Evolutionary conservation across 2,113 vertebrate genomes (phyloP).

Genomic region (Trematocara stigmaticum): DNA sequence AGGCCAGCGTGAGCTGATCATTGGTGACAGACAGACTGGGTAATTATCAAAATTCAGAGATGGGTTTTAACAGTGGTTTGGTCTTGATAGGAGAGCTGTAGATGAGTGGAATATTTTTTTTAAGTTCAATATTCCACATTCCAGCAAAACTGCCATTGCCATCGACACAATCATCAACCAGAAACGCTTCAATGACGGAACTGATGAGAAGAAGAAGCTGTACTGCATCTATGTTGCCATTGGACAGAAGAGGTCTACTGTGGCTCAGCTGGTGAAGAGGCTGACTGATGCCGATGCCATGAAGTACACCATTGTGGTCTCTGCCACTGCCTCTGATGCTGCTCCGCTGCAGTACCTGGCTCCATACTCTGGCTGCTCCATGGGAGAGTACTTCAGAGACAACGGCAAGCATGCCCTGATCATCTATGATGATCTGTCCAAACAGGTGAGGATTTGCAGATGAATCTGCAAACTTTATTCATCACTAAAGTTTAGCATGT

Average conservation of each 20-base stretch:
- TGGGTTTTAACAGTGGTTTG: not conserved
- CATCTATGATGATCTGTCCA: conserved; percentile 98
- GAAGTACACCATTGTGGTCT: conserved; percentile 99
- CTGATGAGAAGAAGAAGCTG: conserved; percentile 97
- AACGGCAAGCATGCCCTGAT: conserved; percentile 95
- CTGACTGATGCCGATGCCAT: conserved; percentile 94
- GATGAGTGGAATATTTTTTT: not conserved
- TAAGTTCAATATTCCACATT: not conserved
- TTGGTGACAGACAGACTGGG: conserved; percentile 98
- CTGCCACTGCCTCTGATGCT: conserved; percentile 94
- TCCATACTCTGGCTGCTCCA: conserved; percentile 97
- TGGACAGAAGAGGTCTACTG: conserved; percentile 97
- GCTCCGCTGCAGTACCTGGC: conserved; percentile 97
- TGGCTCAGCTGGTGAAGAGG: conserved; percentile 97
- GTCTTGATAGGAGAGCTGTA: not conserved
- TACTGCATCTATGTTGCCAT: conserved; percentile 99
- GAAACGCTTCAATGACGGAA: conserved; percentile 93
- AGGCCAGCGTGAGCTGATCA: conserved; percentile 97
- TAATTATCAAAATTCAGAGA: conserved; percentile 37
- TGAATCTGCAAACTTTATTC: not conserved
- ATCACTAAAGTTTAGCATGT: not conserved
- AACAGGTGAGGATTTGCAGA: conserved; percentile 79
- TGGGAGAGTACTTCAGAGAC: conserved; percentile 98
- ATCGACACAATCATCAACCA: conserved; percentile 99
- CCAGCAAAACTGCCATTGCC: conserved; percentile 96